Conservation (phyloP, 2,113 vertebrate species). For the Balaenoptera acutorostrata region DNA sequence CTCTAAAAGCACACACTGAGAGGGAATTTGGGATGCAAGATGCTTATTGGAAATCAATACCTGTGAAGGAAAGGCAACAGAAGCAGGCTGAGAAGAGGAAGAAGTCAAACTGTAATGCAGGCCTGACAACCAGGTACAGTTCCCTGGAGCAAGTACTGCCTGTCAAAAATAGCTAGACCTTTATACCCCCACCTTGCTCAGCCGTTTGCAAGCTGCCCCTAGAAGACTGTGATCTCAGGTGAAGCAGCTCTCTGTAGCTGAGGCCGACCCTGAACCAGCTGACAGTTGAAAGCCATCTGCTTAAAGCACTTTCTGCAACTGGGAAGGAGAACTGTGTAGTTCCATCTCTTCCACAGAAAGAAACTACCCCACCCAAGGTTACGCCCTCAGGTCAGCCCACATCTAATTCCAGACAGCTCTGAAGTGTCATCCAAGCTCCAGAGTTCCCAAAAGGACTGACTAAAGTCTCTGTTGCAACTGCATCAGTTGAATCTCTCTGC, state of each 20-base stretch:
- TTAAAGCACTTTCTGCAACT: not conserved
- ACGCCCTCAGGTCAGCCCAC: not conserved
- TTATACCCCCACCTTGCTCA: not conserved
- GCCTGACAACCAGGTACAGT: not conserved
- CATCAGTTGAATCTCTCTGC: not conserved
- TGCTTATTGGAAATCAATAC: not conserved
- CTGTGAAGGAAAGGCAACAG: not conserved
- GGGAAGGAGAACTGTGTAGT: not conserved
- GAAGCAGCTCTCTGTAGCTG: not conserved
- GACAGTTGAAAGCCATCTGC: not conserved
- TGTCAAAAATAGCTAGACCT: not conserved
- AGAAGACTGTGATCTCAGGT: not conserved
- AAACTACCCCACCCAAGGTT: not conserved
- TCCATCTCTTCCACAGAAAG: not conserved
- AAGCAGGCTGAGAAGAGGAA: not conserved
- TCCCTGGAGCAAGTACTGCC: not conserved
- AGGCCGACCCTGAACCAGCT: not conserved
- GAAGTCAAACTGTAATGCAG: not conserved
- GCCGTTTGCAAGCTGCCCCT: not conserved
- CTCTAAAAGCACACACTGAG: not conserved
- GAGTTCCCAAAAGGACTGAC: not conserved
- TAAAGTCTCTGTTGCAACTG: not conserved
- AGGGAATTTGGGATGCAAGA: not conserved
- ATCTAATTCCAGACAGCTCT: conserved; percentile 5
- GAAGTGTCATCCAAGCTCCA: not conserved